Base-by-base conservation (phyloP, 2,797 vertebrate species). In the Megalops cyprinoides region DNA sequence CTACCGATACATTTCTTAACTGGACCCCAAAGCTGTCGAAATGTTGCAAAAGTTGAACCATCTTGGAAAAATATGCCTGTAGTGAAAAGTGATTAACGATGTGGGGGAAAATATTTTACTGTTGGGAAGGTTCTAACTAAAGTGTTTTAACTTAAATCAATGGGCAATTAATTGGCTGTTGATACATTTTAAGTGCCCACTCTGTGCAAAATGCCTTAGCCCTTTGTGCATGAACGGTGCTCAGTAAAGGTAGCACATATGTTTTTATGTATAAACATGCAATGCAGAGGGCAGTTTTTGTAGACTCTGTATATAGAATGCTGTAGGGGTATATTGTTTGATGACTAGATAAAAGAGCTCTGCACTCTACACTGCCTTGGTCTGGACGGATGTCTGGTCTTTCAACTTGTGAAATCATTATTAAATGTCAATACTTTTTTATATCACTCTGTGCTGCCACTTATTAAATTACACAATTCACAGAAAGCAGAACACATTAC, bases 341-440 rank as follows among this genome's bases (percentile, higher is more conserved):
- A 85, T 84, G 88, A 83, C 84, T 86, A 83, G 87, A 89, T 85
- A 87, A 89, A 90, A 90, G 89, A 92, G 90, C 90, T 88, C 92
- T 92, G 86, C 90, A 89, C 89, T 88, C 82, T n/a, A 56, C 86
- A 91, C 88, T 91, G 92, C 93, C 91, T 92, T 93, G 87, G 79
- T 88, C 67, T 55, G 46, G 56, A 88, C 90, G 85, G 86, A 87
- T 78, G 86, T 88, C 86, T 84, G 79, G 84, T 88, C 80, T 87
- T 86, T 91, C 12, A 81, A 87, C 93, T 93, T 93, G 92, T 93
- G 90, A 94, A 94, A 89, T 87, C 84, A 94, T 28, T 12, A 94
- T 93, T 94, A 95, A 89, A 94, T 91, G 75, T 90, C n/a, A n/a
- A n/a, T n/a, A 25, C 34, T 31, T 62, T 62, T 62, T 31, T 9